A percentile compares a stretch with the other conserved stretches of the same genome.
Conservation (phyloP, 2,888 invertebrate species). For the Pheosia tremula region DNA sequence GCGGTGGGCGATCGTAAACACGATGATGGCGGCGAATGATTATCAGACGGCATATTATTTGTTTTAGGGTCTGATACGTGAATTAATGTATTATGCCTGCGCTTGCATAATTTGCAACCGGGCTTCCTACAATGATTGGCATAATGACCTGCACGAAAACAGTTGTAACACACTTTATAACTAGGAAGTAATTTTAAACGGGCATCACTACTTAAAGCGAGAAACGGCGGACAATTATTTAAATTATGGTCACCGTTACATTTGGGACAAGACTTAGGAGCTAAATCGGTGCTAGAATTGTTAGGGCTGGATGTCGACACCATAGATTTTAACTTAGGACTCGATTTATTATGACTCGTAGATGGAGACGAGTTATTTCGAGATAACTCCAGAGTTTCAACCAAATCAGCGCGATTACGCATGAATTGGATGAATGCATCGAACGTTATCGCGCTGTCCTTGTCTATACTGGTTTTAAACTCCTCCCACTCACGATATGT, state of each 20-base stretch:
- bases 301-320: constrained; percentile 8
- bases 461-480: constrained; percentile 21
- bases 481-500: constrained; percentile 39
- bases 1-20: not conserved
- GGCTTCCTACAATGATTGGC: constrained; percentile 22
- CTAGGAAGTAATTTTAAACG: constrained; percentile 22
- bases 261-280: constrained; percentile 6
- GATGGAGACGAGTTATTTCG: not conserved
- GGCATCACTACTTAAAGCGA: constrained; percentile 20
- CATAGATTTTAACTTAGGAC: constrained; percentile 15
- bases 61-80: constrained; percentile 6
- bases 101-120: constrained; percentile 19
- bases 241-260: constrained; percentile 27
- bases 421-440: constrained; percentile 24
- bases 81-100: constrained; percentile 17
- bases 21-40: not conserved
- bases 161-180: constrained; percentile 33
- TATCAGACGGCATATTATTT: not conserved
- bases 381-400: constrained; percentile 25
- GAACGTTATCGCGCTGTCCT: constrained; percentile 16
- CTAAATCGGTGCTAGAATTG: not conserved
- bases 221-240: constrained; percentile 26
- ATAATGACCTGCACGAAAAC: constrained; percentile 26
- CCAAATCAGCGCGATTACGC: constrained; percentile 28
- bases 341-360: not conserved